Evolutionary conservation across 2,113 vertebrate species (phyloP), one percentile per base, ranked within the genome.

Genomic region (Odocoileus virginianus): DNA sequence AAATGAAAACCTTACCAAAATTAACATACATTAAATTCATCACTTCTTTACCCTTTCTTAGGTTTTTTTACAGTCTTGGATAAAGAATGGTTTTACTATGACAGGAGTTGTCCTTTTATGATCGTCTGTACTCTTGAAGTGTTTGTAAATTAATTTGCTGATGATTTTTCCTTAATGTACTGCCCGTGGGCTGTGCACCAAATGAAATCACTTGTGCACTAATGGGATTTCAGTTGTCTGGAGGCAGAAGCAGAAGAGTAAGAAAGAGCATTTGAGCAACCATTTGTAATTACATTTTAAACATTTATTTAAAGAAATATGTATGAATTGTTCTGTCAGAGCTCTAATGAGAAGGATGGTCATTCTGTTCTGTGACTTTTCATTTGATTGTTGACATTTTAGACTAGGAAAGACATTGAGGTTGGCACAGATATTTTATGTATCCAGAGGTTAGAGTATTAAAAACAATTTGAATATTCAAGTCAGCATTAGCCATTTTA

Each of bases 71-170:
- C 0, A 25, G 43, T n/a, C 54, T 86, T 60, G 30, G 67, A 78
- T 25, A 60, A 96, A 91, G 85, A 92, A 91, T 33, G 52, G 71
- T 60, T 74, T 95, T 30, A 57, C 17, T 54, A 25, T 47, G 55
- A 67, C 23, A 91, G 55, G 15, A 47, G 76, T 54, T 74, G 8
- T 96, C 45, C 89, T 96, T 95, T 89, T 82, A 52, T 78, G 83
- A 74, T 91, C 45, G 30, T 94, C 92, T 93, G 76, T 96, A 83
- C 82, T 93, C 78, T 85, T 78, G 50, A 96, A 96, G 91, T 89
- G 96, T 98, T 97, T 95, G 79, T 98, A 97, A 98, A 97, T 97
- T 98, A 97, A 97, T 98, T 97, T 98, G 94, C n/a, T 82, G 94
- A 95, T 96, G 93, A 97, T 98, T 78, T 98, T 97, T 96, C 64